These are phyloP conservation scores for Laticauda colubrina DNA, from an alignment of 2,113 vertebrate genomes.

Conservation along the genomic window DNA sequence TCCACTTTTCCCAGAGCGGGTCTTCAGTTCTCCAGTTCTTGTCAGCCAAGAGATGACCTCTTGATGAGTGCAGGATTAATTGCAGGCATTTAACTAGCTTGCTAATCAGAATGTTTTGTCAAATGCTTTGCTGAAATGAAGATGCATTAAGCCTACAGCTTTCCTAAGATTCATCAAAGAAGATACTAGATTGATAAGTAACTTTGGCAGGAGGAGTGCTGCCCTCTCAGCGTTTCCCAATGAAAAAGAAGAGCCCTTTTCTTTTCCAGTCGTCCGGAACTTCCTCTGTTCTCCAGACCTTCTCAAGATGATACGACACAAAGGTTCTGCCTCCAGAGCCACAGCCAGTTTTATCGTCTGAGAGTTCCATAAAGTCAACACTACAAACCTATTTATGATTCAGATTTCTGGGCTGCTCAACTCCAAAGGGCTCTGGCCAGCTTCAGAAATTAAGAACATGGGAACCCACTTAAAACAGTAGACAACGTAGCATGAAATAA, in stretches of 20 bases:
- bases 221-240: background rate
- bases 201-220: background rate
- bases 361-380: background rate
- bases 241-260: background rate
- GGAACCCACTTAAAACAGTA: background rate
- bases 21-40: too few relatives aligned
- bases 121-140: background rate
- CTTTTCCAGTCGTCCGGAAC: background rate
- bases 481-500: background rate
- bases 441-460: background rate
- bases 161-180: background rate
- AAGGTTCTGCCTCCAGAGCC: background rate
- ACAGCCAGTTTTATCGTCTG: background rate
- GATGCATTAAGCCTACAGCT: background rate
- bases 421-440: background rate
- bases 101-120: background rate
- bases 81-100: background rate
- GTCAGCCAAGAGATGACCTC: too few relatives aligned
- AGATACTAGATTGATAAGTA: background rate
- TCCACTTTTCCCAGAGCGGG: too few relatives aligned
- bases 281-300: background rate
- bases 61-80: too few relatives aligned
- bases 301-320: background rate
- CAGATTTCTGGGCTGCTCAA: background rate
- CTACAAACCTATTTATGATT: background rate